Evolutionary conservation across 2,113 vertebrate genomes (phyloP), one percentile per base, ranked within the genome.

Genomic region (Pteropus alecto): DNA sequence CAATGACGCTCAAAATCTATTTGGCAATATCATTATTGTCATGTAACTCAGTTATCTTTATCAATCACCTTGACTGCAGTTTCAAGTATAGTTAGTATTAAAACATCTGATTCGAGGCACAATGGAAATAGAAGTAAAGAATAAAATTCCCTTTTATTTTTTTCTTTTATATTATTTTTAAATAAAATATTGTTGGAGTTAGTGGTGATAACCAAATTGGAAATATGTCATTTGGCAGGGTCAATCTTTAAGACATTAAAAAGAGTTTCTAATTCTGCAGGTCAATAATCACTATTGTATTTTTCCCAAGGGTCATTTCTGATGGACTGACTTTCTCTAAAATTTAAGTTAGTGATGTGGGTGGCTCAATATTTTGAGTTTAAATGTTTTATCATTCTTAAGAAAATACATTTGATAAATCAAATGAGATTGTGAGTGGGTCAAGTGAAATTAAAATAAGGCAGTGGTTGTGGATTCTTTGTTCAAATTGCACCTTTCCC

Each of bases 381-480:
- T 48, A 58, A 67, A 1, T 60, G 86, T 33, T 81, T 78, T 48
- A 54, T 84, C 24, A 71, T 87, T 70, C 11, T 61, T 15, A 95
- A 84, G 56, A 73, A 87, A 28, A 65, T 73, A 41, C 1, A 70
- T 85, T 58, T 70, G 13, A 70, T 85, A 56, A 90, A 76, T 38
- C 15, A 77, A 87, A 60, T 79, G 8, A 65, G n/a, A 33, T 90
- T 90, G 65, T 87, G 22, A 67, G 16, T 1, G 7, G 4, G 18
- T 78, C 35, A 93, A 73, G 16, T 19, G 2, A 0, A 71, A 21
- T 63, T 61, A 38, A 4, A 51, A 2, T 46, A 56, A 5, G 14
- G 14, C 0, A 58, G 14, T 14, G 24, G 1, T 8, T 51, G 35
- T 58, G 5, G 6, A 54, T 2, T 61, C 0, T 19, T 43, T 4